phyloP scores from a whole-genome alignment of 2,888 invertebrate species.

The Melinopterus prodromus region DNA sequence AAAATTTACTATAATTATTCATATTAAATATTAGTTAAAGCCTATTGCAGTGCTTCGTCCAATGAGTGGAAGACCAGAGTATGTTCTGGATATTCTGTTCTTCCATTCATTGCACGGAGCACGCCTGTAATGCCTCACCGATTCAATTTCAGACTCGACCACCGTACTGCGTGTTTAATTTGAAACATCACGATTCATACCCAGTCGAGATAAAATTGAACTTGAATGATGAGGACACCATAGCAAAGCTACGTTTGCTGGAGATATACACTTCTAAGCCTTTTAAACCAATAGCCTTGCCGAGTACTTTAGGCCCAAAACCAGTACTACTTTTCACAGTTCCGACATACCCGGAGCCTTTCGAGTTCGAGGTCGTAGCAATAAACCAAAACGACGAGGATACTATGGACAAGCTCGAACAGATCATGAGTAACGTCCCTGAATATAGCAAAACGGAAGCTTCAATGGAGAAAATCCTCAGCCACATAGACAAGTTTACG shows the following conservation, averaged over 20 bases:
- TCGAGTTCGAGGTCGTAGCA: neutral
- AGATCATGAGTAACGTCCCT: neutral
- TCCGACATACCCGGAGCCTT: neutral
- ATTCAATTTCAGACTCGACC: neutral
- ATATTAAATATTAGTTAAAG: too few species aligned
- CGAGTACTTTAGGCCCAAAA: neutral
- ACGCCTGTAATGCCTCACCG: too few species aligned
- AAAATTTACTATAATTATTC: too few species aligned
- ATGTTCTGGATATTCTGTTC: too few species aligned
- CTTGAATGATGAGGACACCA: neutral
- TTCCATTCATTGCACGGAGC: too few species aligned
- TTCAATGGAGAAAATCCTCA: neutral
- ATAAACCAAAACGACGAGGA: neutral
- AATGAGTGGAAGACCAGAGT: too few species aligned
- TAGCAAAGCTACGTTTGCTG: neutral
- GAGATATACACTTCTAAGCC: constrained; percentile 4
- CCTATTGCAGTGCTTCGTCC: too few species aligned
- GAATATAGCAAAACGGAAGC: neutral
- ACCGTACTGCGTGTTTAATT: constrained; percentile 1
- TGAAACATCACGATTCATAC: neutral
- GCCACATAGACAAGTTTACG: neutral
- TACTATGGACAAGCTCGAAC: neutral
- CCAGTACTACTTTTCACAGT: neutral
- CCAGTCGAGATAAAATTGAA: neutral
- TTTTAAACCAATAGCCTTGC: neutral